Percentiles rank a stretch among this genome's conserved stretches.
Conservation (phyloP, 2,113 vertebrate genomes). For the Megaceryle torquata region DNA sequence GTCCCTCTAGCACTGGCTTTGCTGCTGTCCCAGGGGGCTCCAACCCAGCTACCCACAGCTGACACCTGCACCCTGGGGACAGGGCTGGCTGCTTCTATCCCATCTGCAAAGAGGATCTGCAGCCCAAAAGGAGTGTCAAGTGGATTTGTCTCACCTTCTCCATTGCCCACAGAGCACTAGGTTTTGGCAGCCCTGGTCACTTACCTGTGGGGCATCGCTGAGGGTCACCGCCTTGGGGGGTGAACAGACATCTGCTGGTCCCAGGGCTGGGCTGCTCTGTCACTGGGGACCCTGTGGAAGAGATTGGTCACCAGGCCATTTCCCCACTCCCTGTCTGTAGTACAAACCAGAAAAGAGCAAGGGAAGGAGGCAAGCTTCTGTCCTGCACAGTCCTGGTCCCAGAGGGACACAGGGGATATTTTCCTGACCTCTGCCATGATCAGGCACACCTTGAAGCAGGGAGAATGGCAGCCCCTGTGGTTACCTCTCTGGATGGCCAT, state of each 20-base stretch:
- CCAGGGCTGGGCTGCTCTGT: neutral
- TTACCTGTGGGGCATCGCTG: neutral
- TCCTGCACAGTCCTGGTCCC: neutral
- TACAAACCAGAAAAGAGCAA: neutral
- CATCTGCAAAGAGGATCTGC: neutral
- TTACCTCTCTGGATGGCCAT: neutral
- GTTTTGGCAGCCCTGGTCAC: neutral
- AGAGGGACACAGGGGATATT: neutral
- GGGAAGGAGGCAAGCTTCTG: neutral
- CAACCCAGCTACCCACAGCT: neutral
- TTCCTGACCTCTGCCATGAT: neutral
- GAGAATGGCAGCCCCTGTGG: neutral
- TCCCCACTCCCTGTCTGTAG: neutral
- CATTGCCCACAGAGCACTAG: rapidly evolving
- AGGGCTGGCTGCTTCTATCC: neutral
- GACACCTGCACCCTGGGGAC: rapidly evolving
- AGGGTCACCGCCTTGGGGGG: rapidly evolving
- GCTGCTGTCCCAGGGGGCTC: neutral
- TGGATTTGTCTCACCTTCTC: neutral
- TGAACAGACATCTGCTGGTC: neutral
- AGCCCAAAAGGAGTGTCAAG: neutral
- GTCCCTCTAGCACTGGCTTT: neutral
- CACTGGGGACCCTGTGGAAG: neutral
- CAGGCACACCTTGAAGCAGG: neutral
- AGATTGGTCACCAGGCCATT: rapidly evolving